Conservation (phyloP, 2,888 invertebrate genomes). For the Parelbella ahira region DNA sequence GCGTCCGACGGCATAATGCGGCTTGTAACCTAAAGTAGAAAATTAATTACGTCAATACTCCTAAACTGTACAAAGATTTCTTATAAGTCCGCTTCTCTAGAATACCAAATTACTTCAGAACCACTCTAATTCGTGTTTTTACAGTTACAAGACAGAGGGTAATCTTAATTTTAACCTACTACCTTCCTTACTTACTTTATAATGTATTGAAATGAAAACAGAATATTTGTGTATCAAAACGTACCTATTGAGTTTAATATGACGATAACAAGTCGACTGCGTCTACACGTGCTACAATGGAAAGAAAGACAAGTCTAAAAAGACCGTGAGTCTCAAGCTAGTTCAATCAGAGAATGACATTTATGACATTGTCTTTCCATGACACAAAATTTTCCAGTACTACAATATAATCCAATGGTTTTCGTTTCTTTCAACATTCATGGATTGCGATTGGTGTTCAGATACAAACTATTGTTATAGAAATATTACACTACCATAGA, state of each 20-base stretch:
- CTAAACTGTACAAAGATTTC: too few relatives aligned
- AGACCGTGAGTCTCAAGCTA: slow-evolving; percentile 5
- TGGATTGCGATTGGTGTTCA: not conserved
- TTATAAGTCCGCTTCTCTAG: too few relatives aligned
- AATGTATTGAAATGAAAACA: too few relatives aligned
- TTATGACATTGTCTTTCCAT: slow-evolving; percentile 7
- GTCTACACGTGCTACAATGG: slow-evolving; percentile 68
- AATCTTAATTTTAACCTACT: too few relatives aligned
- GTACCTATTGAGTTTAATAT: slow-evolving; percentile 43
- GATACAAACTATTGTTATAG: too few relatives aligned
- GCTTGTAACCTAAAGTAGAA: slow-evolving; percentile 33
- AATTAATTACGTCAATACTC: slow-evolving; percentile 26
- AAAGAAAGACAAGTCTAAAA: slow-evolving; percentile 42
- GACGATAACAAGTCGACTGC: slow-evolving; percentile 56
- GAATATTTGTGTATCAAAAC: slow-evolving; percentile 8
- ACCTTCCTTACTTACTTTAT: too few relatives aligned
- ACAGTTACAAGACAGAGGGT: too few relatives aligned
- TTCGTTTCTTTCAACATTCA: not conserved
- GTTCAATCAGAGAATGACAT: slow-evolving; percentile 17
- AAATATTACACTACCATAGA: too few relatives aligned
- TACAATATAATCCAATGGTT: slow-evolving; percentile 4
- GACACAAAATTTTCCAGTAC: slow-evolving; percentile 6
- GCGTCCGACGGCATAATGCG: slow-evolving; percentile 97
- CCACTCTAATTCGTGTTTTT: too few relatives aligned
- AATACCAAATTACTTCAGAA: too few relatives aligned